Base-by-base conservation (phyloP, 2,797 vertebrate species). In the Phoebastria nigripes region DNA sequence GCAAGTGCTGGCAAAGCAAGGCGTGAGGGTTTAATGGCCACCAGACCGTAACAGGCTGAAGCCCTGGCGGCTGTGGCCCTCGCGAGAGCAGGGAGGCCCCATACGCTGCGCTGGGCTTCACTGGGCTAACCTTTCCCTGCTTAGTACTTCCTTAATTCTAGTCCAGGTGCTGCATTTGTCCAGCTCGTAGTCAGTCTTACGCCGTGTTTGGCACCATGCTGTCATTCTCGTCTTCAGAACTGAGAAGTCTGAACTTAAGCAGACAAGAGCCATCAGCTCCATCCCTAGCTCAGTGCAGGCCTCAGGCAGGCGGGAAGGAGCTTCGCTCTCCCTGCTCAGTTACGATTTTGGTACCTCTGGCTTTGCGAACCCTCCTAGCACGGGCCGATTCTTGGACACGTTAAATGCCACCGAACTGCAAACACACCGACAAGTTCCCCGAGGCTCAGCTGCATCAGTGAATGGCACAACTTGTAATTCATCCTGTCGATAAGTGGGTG, bases 401-500 rank as follows among this genome's bases (percentile, higher is more conserved):
- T 35, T 19, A 76, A 92, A 70, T 65, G 54, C 63, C 89, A 46
- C 35, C 13, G 0, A 24, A 3, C 59, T 70, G 69, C 8, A 2
- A 49, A 65, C 8, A 41, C 47, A 10, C 35, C 5, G 0, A 16
- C 7, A 6, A 44, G 41, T 58, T 92, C 59, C 76, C 41, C 6
- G 11, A 33, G 55, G 52, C 72, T 65, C n/a, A n/a, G 74, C 78
- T 35, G 12, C 6, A 2, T 3, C 90, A 72, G 41, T n/a, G 63
- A 95, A 51, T 62, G 74, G 95, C 94, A 96, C 39, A 12, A 62
- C 65, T 92, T 91, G 86, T 82, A 95, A 91, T 95, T 74, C 87
- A 94, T 94, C 76, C 91, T 94, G 88, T 83, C 28, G 0, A 92
- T 90, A 91, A 93, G 96, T 89, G 93, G 87, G 92, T 61, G 94